Conservation (phyloP, 2,113 vertebrate species). For the Laterallus jamaicensis region DNA sequence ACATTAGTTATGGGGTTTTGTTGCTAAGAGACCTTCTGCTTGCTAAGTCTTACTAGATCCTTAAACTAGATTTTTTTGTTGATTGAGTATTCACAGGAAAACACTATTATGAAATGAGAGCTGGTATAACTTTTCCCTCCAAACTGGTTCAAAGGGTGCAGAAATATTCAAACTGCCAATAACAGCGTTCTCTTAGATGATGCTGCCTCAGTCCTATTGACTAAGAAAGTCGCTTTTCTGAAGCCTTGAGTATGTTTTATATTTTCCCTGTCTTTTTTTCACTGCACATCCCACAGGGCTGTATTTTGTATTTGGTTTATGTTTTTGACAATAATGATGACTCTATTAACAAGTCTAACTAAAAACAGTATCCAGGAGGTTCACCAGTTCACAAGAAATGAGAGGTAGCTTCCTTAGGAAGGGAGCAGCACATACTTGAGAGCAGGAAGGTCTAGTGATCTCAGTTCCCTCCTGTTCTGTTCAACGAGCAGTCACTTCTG, state of each 20-base stretch:
- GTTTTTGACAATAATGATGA: background rate
- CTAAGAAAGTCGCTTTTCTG: background rate
- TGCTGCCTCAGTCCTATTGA: background rate
- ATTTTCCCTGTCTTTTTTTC: background rate
- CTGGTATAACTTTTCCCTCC: background rate
- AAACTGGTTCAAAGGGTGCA: background rate
- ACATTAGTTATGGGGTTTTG: conserved; percentile 73
- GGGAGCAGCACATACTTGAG: background rate
- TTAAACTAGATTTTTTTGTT: conserved; percentile 40
- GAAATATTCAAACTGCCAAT: background rate
- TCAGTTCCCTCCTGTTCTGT: fast-evolving
- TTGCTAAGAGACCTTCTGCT: conserved; percentile 72
- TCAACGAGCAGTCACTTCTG: background rate
- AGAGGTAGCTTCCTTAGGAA: background rate
- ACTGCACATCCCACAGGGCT: background rate
- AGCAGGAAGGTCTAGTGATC: background rate
- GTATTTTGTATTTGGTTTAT: background rate
- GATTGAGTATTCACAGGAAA: conserved; percentile 47
- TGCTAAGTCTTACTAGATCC: conserved; percentile 67
- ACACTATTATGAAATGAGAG: background rate
- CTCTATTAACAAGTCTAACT: background rate
- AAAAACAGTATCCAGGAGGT: background rate
- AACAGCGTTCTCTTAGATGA: background rate
- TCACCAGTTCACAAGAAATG: background rate
- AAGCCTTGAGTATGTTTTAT: background rate